Evolutionary conservation across 2,888 invertebrate genomes (phyloP), one percentile per base, ranked within the genome.

Genomic region (Drosophila hamatofila): DNA sequence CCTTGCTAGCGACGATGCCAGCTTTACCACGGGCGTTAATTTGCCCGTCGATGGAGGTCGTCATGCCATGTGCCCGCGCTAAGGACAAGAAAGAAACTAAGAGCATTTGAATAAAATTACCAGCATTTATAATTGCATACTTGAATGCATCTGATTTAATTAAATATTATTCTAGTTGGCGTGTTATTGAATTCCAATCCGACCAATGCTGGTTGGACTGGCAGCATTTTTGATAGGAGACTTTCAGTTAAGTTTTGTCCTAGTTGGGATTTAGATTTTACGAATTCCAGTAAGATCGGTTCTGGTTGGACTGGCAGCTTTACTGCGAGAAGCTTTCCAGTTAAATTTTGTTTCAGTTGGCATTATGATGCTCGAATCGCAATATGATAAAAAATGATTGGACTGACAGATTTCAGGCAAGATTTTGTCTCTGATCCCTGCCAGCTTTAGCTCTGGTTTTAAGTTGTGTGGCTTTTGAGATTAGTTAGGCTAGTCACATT

Each of bases 41-140:
- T 83, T 99, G 27, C 96, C 98, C 0, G 97, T 99, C 0, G 99
- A 99, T 93, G 99, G 99, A 25, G 99, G 99, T 0, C 94, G 98
- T 52, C 97, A 98, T 92, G 97, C 96, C 8, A 97, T 98, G 96
- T 98, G 98, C 88, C 98, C 98, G 12, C 95, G 98, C 88, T 97
- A 95, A 74, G 95, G 1, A 7, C 33, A 33, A 11, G n/a, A 3
- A 6, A 4, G 41, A 1, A 41, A 35, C 41, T 16, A 49, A 35
- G 2, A 48, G 16, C 12, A 12, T 30, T 21, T 35, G n/a, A 27
- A 39, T 18, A 18, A 37, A 76, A 14, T 49, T 0, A 12, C 30
- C 2, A 18, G 48, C 48, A 49, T 49, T 49, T 49, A 49, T 30
- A n/a, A 25, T 16, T 39, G 6, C 11, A 16, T 23, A 25, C 5